Evolutionary conservation across 35 echinoderm and acorn worm genomes (phyloP).

Genomic region (Amphiura filiformis): DNA sequence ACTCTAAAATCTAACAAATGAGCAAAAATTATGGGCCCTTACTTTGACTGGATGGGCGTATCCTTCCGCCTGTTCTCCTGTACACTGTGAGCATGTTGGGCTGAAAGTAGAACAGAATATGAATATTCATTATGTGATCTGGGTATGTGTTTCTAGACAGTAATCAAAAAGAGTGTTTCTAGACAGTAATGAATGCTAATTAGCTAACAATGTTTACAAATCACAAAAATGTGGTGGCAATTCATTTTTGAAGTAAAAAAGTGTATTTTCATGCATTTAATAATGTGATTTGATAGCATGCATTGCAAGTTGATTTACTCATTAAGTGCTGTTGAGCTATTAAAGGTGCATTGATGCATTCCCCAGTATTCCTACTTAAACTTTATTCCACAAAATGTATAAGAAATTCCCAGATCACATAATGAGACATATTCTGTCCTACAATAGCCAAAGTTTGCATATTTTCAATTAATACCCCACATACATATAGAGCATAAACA

Average conservation of each 20-base stretch:
- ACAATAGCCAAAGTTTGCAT: no score
- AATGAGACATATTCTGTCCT: no score
- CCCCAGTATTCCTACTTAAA: no score
- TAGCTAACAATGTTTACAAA: neutral
- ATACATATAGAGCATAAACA: no score
- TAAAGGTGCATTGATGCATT: no score
- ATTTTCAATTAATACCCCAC: no score
- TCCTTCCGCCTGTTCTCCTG: neutral
- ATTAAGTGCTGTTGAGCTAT: no score
- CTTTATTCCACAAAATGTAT: no score
- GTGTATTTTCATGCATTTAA: neutral
- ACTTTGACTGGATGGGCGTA: neutral
- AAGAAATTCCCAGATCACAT: no score
- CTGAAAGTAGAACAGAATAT: neutral
- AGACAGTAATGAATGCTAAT: neutral
- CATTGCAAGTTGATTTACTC: no score
- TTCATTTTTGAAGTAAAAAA: neutral
- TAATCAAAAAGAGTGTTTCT: neutral
- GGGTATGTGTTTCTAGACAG: neutral
- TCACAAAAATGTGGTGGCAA: neutral
- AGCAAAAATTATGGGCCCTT: no score
- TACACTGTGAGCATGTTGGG: slow-evolving; percentile 2
- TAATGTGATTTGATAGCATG: neutral
- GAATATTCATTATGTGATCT: neutral
- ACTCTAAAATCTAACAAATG: no score